Evolutionary conservation across 1,140 invertebrate species (phyloP).

Genomic region (Drosophila melanogaster): Release_6_plus_ISO1_MT NT_037436.4:19301001-19301500

Average conservation of each 20-base stretch:
- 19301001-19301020: constrained; percentile 91
- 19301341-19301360: constrained; percentile 83
- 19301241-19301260: constrained; percentile 88
- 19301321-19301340: constrained; percentile 89
- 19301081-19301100: constrained; percentile 95
- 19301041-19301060: constrained; percentile 91
- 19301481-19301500: constrained; percentile 90
- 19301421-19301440: constrained; percentile 87
- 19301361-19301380: constrained; percentile 56
- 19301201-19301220: constrained; percentile 94
- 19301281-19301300: constrained; percentile 66
- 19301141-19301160: constrained; percentile 94
- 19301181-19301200: constrained; percentile 94
- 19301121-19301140: constrained; percentile 92
- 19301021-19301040: constrained; percentile 91
- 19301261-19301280: constrained; percentile 85
- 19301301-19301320: constrained; percentile 71
- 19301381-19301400: constrained; percentile 57
- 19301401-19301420: constrained; percentile 90
- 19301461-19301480: constrained; percentile 93
- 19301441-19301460: constrained; percentile 92
- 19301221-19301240: constrained; percentile 94
- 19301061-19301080: constrained; percentile 92
- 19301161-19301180: constrained; percentile 89
- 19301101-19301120: constrained; percentile 92